phyloP scores from a whole-genome alignment of 2,113 vertebrate species.

The Stercorarius parasiticus region DNA sequence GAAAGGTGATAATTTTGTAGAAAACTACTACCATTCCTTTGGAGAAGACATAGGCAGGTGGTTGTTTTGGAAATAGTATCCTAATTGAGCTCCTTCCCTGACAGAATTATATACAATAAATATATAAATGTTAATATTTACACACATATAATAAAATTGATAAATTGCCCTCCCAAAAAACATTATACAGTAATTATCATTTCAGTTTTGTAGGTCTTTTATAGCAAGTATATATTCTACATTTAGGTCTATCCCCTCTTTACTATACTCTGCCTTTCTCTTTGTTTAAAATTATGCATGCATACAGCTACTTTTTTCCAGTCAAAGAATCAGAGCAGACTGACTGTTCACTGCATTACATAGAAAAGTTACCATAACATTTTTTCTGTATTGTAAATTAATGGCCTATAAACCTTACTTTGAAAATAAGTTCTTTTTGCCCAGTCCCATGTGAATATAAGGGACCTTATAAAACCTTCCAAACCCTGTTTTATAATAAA shows the following conservation, averaged over 20 bases:
- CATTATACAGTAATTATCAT: not conserved
- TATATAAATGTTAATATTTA: not conserved
- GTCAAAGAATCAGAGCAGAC: not conserved
- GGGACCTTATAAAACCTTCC: constrained; percentile 40
- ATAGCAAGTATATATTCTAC: not conserved
- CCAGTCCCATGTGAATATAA: constrained; percentile 48
- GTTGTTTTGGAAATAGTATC: not conserved
- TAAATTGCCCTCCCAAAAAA: not conserved
- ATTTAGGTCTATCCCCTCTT: not conserved
- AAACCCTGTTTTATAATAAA: constrained; percentile 49
- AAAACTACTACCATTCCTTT: not conserved
- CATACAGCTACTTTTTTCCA: not conserved
- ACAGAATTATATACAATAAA: not conserved
- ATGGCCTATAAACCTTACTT: constrained; percentile 53
- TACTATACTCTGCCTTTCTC: not conserved
- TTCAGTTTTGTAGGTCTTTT: not conserved
- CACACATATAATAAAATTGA: not conserved
- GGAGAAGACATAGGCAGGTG: not conserved
- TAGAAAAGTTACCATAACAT: constrained; percentile 22
- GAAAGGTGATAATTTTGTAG: not conserved
- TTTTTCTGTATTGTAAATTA: constrained; percentile 41
- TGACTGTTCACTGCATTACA: not conserved
- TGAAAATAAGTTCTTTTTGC: constrained; percentile 12
- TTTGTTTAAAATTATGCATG: not conserved
- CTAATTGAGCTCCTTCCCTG: not conserved